Evolutionary conservation across 2,113 vertebrate genomes (phyloP).

Genomic region (Brevimyrus niger): DNA sequence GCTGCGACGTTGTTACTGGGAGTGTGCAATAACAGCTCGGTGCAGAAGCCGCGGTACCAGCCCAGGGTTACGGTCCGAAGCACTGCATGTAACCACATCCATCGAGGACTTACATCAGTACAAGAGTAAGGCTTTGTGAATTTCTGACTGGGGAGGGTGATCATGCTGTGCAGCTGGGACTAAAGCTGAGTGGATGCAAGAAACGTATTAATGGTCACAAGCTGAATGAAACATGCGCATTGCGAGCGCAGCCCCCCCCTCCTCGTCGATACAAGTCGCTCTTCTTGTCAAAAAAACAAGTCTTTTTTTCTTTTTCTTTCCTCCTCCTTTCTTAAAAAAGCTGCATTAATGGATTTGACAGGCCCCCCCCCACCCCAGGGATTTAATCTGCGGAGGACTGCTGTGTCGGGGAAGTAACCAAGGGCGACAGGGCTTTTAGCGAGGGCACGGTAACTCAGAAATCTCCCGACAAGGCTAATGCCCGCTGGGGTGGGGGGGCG

Average conservation of each 20-base stretch:
- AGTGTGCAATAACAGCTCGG: background rate
- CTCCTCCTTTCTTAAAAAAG: background rate
- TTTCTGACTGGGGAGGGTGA: background rate
- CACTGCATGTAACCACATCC: slow-evolving; percentile 26
- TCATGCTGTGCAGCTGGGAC: background rate
- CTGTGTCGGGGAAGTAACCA: background rate
- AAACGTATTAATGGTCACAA: background rate
- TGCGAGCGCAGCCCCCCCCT: background rate
- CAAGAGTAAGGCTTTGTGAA: slow-evolving; percentile 52
- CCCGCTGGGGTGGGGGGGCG: background rate
- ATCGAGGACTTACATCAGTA: slow-evolving; percentile 24
- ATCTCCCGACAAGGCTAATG: background rate
- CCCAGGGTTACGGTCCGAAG: background rate
- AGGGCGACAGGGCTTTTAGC: background rate
- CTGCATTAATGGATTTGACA: background rate
- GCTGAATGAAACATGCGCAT: background rate
- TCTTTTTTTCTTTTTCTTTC: background rate
- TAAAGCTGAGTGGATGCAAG: background rate
- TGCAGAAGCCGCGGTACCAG: slow-evolving; percentile 7
- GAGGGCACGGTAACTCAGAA: background rate
- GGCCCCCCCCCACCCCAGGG: background rate
- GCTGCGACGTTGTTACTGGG: background rate
- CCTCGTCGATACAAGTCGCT: background rate
- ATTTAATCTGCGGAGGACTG: background rate
- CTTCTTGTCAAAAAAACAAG: background rate